Base-by-base conservation (phyloP, 2,113 vertebrate genomes). In the Parus major region DNA sequence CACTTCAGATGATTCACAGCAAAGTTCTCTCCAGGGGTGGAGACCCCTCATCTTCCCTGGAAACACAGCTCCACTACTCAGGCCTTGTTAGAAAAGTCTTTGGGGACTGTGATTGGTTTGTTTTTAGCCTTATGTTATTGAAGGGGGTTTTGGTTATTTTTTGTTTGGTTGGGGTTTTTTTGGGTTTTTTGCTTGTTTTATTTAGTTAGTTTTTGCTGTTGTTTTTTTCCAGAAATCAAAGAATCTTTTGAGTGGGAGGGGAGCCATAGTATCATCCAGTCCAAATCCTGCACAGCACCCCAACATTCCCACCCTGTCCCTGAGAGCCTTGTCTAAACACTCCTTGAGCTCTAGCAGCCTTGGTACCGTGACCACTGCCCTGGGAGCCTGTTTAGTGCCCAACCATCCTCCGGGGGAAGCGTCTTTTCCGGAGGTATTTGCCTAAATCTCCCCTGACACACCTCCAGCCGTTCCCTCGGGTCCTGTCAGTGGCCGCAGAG, bases 1-100 rank as follows among this genome's bases (percentile, higher is more conserved):
- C 24, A 5, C 3, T 10, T 7, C 5, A 3, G 33, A 5, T 3
- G 5, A 2, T 2, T 12, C 35, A 20, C 2, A 7, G 18, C 49
- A 15, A 1, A 4, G 36, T 11, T 63, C 16, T 80, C 42, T 11
- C 4, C 5, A 5, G 12, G 0, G 5, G 25, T 2, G 41, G 65
- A 27, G n/a, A 47, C 5, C 5, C 31, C 44, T 57, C 66, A 2
- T 3, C 39, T 31, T 17, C 59, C 49, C 68, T 12, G 11, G 47
- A 50, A 8, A 15, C 44, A 10, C 27, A 7, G 31, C n/a, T 42
- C 13, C 13, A 3, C 5, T 17, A 25, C 11, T 10, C 15, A 6
- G 28, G 15, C 2, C 17, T 36, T 15, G 11, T 7, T 9, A 15
- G 25, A 22, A n/a, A 10, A 16, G 13, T 27, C 15, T 8, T 28